Evolutionary conservation across 2,113 vertebrate species (phyloP), one percentile per base, ranked within the genome.

Genomic region (Phalacrocorax brasilianus): DNA sequence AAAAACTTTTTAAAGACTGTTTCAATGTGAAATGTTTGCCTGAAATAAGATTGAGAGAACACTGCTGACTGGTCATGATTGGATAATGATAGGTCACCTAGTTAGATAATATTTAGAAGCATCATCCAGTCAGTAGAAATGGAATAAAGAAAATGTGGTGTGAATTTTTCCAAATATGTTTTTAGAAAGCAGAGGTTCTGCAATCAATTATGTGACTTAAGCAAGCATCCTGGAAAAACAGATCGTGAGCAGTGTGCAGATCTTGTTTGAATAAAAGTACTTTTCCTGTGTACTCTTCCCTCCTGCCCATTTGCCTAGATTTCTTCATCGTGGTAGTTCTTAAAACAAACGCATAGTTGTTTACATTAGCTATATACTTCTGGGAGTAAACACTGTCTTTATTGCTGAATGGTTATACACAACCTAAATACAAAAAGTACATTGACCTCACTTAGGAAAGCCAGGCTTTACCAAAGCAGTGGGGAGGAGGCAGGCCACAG

Each of bases 101-200:
- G 26, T 65, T 87, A 2, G 11, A 14, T n/a, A 59, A 9, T 58
- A 27, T 62, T 92, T 75, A 76, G 85, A 87, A 61, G 10, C 49
- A 65, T 88, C 4, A 50, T 65, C 38, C 85, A 40, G 58, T 78
- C 27, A 61, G 65, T 44, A 89, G 52, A 61, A 91, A 79, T 9
- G 66, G 58, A 91, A 75, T 52, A 52, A 84, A 88, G 24, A 62
- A 47, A 75, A 75, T n/a, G 13, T 53, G 47, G 21, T 75, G 14
- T 91, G 53, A 65, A 16, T 81, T 83, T 58, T 92, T 70, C 27
- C n/a, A 79, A 66, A 56, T 50, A 18, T 61, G 45, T 89, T 88
- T 96, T 92, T 93, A 85, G 83, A 80, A 94, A 77, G 86, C 90
- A 93, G 66, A 92, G 53, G n/a, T 93, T 88, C 91, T 94, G 82